A percentile compares a stretch with the other conserved stretches of the same genome.
These are phyloP conservation scores for Brotula barbata DNA, from an alignment of 2,797 vertebrate species.

Conservation along the genomic window DNA sequence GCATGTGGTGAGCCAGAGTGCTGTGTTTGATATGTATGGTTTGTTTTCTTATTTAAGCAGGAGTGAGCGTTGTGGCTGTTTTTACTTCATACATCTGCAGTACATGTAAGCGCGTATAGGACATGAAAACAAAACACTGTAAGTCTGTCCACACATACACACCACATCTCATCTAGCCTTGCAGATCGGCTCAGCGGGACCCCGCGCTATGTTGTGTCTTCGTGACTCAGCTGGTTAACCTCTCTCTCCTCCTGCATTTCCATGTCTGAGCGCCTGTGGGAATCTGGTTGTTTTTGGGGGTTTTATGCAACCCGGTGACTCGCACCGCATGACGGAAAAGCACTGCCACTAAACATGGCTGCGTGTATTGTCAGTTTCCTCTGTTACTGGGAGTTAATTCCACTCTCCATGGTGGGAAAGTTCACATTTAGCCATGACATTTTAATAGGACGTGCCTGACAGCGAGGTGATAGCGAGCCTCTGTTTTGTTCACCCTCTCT, in stretches of 20 bases:
- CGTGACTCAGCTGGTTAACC: constrained; percentile 39
- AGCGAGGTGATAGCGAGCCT: constrained; percentile 42
- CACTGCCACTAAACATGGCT: neutral
- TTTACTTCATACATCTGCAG: constrained; percentile 39
- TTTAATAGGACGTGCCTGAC: constrained; percentile 59
- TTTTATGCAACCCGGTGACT: constrained; percentile 46
- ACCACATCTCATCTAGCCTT: constrained; percentile 11
- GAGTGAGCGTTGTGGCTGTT: constrained; percentile 45
- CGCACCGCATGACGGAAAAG: constrained; percentile 23
- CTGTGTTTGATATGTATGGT: constrained; percentile 48
- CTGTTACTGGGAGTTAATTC: constrained; percentile 22
- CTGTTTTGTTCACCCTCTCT: constrained; percentile 50
- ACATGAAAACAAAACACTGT: constrained; percentile 3
- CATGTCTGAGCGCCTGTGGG: constrained; percentile 29
- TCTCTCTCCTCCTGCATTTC: constrained; percentile 7
- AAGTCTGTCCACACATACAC: neutral
- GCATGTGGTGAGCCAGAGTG: constrained; percentile 58
- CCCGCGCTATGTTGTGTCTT: constrained; percentile 29
- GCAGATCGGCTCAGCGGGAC: constrained; percentile 18
- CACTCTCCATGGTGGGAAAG: constrained; percentile 42
- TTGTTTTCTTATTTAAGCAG: constrained; percentile 53
- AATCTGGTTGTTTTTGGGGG: constrained; percentile 32
- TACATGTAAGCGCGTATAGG: constrained; percentile 28
- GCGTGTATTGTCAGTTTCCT: constrained; percentile 19
- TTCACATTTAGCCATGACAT: constrained; percentile 66